Conservation (phyloP, 2,797 vertebrate genomes). For the Melanotaenia nigrans region DNA sequence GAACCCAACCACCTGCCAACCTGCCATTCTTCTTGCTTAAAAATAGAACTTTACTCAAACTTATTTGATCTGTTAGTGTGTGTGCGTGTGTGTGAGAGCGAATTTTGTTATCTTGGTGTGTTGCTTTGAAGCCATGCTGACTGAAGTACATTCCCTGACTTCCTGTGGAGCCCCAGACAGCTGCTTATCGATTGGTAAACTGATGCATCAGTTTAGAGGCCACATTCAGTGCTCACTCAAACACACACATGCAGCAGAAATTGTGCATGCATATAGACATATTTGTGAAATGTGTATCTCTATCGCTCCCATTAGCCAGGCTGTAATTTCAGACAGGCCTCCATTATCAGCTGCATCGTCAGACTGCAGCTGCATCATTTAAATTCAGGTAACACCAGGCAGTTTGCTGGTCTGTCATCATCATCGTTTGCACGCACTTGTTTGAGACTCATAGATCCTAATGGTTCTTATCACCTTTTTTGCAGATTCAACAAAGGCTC, state of each 20-base stretch:
- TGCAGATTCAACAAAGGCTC: constrained; percentile 17
- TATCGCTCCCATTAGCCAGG: constrained; percentile 28
- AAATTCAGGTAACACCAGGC: constrained; percentile 33
- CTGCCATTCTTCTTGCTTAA: constrained; percentile 53
- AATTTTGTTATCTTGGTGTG: constrained; percentile 55
- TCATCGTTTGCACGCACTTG: not conserved
- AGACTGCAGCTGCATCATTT: constrained; percentile 48
- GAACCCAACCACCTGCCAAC: constrained; percentile 58
- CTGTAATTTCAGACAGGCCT: constrained; percentile 60
- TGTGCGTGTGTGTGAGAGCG: constrained; percentile 21
- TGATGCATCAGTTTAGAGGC: constrained; percentile 62
- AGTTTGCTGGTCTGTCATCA: not conserved
- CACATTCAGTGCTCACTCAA: constrained; percentile 11
- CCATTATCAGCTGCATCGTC: constrained; percentile 67
- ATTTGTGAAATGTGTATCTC: constrained; percentile 9
- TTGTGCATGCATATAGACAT: constrained; percentile 28
- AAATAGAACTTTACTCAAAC: constrained; percentile 62
- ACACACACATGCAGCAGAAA: constrained; percentile 18
- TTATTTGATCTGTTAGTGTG: constrained; percentile 28
- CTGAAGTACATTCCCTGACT: constrained; percentile 66
- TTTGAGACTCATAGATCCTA: not conserved
- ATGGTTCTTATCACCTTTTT: not conserved
- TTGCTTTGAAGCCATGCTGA: constrained; percentile 64
- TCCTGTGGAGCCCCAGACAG: constrained; percentile 71
- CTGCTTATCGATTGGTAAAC: constrained; percentile 69